Percentiles rank a stretch among this genome's conserved stretches.
Evolutionary conservation across 1,140 invertebrate species (phyloP).

Genomic region (Drosophila truncata): DNA sequence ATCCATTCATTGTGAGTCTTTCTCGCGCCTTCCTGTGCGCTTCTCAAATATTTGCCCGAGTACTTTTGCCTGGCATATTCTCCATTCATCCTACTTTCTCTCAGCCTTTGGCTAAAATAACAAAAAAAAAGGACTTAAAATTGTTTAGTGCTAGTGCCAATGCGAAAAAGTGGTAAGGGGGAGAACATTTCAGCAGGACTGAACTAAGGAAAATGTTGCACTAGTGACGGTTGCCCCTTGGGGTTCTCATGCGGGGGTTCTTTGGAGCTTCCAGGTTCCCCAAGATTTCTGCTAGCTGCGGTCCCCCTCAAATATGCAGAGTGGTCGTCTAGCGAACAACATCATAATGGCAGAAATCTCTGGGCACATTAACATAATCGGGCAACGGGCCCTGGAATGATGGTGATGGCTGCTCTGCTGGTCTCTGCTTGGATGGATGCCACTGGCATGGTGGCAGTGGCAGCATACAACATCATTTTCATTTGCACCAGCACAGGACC

Average conservation of each 20-base stretch:
- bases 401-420: constrained; percentile 41
- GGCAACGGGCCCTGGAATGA: constrained; percentile 55
- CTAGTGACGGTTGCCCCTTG: constrained; percentile 27
- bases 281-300: constrained; percentile 13
- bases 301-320: constrained; percentile 72
- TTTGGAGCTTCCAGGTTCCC: constrained; percentile 5
- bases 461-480: constrained; percentile 73
- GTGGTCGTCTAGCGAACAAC: constrained; percentile 71
- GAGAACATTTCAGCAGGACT: constrained; percentile 13
- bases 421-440: constrained; percentile 44
- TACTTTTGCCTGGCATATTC: constrained; percentile 29
- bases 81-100: constrained; percentile 14
- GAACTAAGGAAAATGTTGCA: constrained; percentile 44
- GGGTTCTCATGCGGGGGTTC: neutral
- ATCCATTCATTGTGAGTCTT: constrained; percentile 6
- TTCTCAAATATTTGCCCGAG: constrained; percentile 27
- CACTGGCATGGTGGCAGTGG: constrained; percentile 45
- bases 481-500: constrained; percentile 45
- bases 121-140: constrained; percentile 18
- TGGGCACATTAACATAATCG: constrained; percentile 80
- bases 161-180: constrained; percentile 5
- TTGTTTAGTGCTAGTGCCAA: constrained; percentile 29
- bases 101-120: constrained; percentile 37
- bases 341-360: constrained; percentile 74
- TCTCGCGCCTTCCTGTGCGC: constrained; percentile 2